Percentiles rank a stretch among this genome's conserved stretches.
Evolutionary conservation across 2,888 invertebrate species (phyloP).

Genomic region (Fabriciana adippe): DNA sequence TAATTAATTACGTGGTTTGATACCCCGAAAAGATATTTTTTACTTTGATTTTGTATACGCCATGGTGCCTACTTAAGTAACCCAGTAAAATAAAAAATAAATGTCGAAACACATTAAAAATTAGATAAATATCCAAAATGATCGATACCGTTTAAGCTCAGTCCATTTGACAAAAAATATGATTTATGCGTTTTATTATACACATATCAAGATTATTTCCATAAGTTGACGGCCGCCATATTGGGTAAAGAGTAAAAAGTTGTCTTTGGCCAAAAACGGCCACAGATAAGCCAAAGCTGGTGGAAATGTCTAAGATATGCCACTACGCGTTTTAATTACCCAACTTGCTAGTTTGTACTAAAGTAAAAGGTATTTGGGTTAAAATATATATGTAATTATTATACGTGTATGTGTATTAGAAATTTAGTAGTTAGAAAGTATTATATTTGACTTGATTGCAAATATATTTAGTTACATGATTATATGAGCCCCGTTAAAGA

Average conservation of each 20-base stretch:
- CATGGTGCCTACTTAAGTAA: no score
- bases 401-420: not conserved
- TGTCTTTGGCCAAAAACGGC: conserved; percentile 57
- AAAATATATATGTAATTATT: conserved; percentile 14
- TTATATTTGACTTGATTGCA: no score
- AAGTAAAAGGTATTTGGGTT: conserved; percentile 25
- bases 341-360: conserved; percentile 28
- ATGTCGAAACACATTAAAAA: conserved; percentile 9
- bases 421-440: not conserved
- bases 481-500: no score
- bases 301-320: conserved; percentile 66
- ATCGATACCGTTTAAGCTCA: conserved; percentile 35
- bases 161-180: conserved; percentile 40
- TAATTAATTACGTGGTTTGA: no score
- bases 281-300: conserved; percentile 56
- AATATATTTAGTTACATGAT: no score
- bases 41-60: no score
- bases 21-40: no score
- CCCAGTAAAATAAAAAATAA: not conserved
- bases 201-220: conserved; percentile 67
- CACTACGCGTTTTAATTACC: conserved; percentile 51
- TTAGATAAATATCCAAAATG: conserved; percentile 31
- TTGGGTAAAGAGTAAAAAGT: conserved; percentile 61
- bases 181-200: conserved; percentile 45
- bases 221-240: conserved; percentile 55